Evolutionary conservation across 2,797 vertebrate species (phyloP).

Genomic region (Lepidocolaptes lacrymiger): DNA sequence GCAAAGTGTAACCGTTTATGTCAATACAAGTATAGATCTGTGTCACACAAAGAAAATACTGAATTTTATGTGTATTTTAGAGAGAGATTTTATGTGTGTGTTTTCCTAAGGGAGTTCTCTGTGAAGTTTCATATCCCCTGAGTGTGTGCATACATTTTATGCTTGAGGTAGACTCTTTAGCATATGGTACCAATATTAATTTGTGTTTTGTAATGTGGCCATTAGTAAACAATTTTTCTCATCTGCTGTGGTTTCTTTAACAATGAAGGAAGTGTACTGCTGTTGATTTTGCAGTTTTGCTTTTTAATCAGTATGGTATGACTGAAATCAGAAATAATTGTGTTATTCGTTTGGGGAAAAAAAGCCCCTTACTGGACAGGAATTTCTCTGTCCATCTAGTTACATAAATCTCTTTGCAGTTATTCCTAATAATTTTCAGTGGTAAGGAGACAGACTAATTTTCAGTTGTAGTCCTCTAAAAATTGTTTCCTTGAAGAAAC

Average conservation of each 20-base stretch:
- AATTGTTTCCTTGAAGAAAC: background rate
- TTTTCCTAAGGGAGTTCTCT: conserved; percentile 19
- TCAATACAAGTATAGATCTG: conserved; percentile 67
- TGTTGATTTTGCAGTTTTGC: conserved; percentile 42
- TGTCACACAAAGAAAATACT: conserved; percentile 73
- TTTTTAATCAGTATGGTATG: conserved; percentile 28
- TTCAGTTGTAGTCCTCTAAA: conserved; percentile 34
- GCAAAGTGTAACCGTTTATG: conserved; percentile 68
- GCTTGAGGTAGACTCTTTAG: conserved; percentile 31
- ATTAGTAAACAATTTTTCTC: conserved; percentile 29
- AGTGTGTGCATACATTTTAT: conserved; percentile 30
- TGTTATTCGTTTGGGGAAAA: background rate
- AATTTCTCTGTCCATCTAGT: conserved; percentile 54
- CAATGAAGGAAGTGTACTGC: conserved; percentile 12
- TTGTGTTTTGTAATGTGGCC: conserved; percentile 51
- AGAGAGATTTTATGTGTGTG: conserved; percentile 26
- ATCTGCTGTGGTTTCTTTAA: conserved; percentile 27
- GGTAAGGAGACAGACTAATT: background rate
- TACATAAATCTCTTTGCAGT: conserved; percentile 62
- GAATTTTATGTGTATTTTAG: conserved; percentile 69
- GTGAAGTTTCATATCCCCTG: conserved; percentile 6
- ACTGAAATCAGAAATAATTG: conserved; percentile 53
- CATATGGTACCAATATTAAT: conserved; percentile 60
- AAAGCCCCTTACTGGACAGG: background rate
- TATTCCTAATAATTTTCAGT: conserved; percentile 52